Conservation (phyloP, 2,797 vertebrate genomes). For the Amphiprion clarkii region DNA sequence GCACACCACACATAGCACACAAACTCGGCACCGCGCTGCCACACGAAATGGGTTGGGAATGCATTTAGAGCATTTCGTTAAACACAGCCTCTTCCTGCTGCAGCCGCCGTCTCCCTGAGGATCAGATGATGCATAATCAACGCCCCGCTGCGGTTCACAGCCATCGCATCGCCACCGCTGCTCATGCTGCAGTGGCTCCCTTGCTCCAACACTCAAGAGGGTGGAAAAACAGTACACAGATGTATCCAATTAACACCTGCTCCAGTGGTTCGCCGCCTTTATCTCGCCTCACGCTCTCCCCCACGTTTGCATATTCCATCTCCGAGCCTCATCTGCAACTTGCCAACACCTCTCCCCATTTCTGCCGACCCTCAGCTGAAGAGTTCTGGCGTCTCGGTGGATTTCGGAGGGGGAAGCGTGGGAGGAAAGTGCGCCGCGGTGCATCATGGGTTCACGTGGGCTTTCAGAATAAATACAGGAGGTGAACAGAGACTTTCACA, state of each 20-base stretch:
- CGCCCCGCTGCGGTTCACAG: slow-evolving; percentile 52
- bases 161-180: slow-evolving; percentile 41
- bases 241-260: slow-evolving; percentile 77
- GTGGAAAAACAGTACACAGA: slow-evolving; percentile 58
- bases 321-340: slow-evolving; percentile 44
- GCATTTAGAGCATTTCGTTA: slow-evolving; percentile 57
- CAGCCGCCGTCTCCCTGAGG: slow-evolving; percentile 46
- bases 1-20: background rate
- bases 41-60: slow-evolving; percentile 15
- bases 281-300: slow-evolving; percentile 32
- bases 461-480: slow-evolving; percentile 2
- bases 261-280: slow-evolving; percentile 43
- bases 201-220: slow-evolving; percentile 39
- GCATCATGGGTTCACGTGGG: slow-evolving; percentile 15
- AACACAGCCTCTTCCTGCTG: slow-evolving; percentile 54
- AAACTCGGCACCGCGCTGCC: background rate
- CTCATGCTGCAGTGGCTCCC: slow-evolving; percentile 33
- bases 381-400: slow-evolving; percentile 25
- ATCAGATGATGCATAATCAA: slow-evolving; percentile 68
- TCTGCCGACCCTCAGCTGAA: slow-evolving; percentile 31
- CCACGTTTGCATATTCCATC: slow-evolving; percentile 40
- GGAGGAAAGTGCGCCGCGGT: slow-evolving; percentile 17
- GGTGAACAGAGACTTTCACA: background rate
- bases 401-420: slow-evolving; percentile 16
- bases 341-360: slow-evolving; percentile 55